These are phyloP conservation scores for Phthorimaea operculella DNA, from an alignment of 1,140 invertebrate genomes.

Conservation along the genomic window DNA sequence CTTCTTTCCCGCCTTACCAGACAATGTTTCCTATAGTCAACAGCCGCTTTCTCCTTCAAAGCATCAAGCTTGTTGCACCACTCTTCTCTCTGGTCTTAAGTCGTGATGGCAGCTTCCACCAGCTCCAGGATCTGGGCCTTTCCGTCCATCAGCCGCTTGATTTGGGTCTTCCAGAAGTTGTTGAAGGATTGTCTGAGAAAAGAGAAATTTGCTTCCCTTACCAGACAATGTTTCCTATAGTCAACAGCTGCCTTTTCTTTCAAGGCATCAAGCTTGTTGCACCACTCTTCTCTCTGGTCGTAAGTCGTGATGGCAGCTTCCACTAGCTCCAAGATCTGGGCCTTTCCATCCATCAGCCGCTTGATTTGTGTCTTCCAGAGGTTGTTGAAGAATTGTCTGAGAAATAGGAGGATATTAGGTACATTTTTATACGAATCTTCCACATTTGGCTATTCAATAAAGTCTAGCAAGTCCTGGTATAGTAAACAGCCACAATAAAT, in stretches of 20 bases:
- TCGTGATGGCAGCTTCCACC: too few relatives aligned
- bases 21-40: too few relatives aligned
- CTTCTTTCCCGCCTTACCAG: too few relatives aligned
- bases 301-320: constrained; percentile 87
- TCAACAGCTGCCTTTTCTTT: constrained; percentile 74
- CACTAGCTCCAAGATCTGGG: constrained; percentile 83
- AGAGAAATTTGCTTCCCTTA: constrained; percentile 12
- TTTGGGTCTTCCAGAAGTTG: constrained; percentile 77
- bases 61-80: too few relatives aligned
- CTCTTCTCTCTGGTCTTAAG: too few relatives aligned
- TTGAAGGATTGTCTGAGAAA: constrained; percentile 85
- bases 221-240: constrained; percentile 55
- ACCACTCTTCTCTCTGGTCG: constrained; percentile 88
- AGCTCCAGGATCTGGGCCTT: too few relatives aligned
- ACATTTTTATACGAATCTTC: too few relatives aligned
- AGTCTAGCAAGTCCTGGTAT: too few relatives aligned
- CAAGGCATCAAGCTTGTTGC: constrained; percentile 82
- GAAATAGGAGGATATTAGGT: too few relatives aligned
- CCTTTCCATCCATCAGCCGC: constrained; percentile 77
- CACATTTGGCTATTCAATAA: too few relatives aligned
- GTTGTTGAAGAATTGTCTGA: constrained; percentile 79
- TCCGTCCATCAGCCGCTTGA: constrained; percentile 77
- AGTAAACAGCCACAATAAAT: too few relatives aligned
- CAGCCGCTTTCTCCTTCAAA: too few relatives aligned
- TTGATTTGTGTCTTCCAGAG: constrained; percentile 81